phyloP scores from a whole-genome alignment of 2,888 invertebrate species.

The Chouioia cunea region DNA sequence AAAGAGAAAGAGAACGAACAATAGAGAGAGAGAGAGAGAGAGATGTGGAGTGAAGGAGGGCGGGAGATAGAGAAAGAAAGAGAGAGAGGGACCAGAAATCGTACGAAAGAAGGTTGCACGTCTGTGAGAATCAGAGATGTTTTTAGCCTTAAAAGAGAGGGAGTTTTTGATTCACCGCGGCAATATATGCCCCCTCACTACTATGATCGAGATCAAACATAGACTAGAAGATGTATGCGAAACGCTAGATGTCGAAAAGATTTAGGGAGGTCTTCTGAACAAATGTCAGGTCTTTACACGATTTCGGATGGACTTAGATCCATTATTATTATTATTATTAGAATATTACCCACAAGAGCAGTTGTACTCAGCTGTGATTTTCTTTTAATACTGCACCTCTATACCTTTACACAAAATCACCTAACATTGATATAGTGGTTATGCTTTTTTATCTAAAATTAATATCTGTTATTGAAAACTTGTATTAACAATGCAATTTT shows the following conservation, averaged over 20 bases:
- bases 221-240: background rate
- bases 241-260: slow-evolving; percentile 34
- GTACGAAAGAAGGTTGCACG: background rate
- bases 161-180: slow-evolving; percentile 27
- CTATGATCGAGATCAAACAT: slow-evolving; percentile 18
- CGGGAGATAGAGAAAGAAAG: too few species aligned
- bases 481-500: too few species aligned
- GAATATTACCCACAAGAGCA: too few species aligned
- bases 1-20: background rate
- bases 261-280: slow-evolving; percentile 14
- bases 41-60: too few species aligned
- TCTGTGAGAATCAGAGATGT: background rate
- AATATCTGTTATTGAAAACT: too few species aligned
- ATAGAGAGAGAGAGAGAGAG: too few species aligned
- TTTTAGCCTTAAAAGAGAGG: slow-evolving; percentile 7
- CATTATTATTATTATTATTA: too few species aligned
- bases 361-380: too few species aligned
- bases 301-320: background rate
- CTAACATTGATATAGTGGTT: too few species aligned
- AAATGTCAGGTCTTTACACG: background rate
- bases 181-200: background rate
- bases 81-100: slow-evolving; percentile 10
- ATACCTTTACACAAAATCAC: too few species aligned
- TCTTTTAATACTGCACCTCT: too few species aligned
- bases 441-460: too few species aligned